Conservation (phyloP, 2,888 invertebrate species). For the Rosalia funebris region DNA sequence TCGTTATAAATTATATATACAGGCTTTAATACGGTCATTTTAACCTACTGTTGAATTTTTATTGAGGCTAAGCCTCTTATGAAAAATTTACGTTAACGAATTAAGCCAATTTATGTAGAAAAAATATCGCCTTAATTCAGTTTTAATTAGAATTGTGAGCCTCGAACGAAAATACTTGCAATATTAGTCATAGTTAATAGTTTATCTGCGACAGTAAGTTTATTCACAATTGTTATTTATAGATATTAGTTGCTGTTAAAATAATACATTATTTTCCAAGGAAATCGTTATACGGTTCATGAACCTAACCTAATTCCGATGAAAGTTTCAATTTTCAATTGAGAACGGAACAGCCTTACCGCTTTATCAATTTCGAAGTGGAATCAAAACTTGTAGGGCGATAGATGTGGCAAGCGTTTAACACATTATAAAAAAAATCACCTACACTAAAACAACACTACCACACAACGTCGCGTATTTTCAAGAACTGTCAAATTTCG, state of each 20-base stretch:
- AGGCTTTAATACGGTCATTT: no score
- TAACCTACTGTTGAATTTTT: no score
- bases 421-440: conserved; percentile 5
- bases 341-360: conserved; percentile 8
- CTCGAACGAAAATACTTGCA: background rate
- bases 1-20: no score
- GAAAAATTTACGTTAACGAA: no score
- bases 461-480: conserved; percentile 2
- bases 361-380: no score
- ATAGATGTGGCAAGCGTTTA: background rate
- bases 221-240: background rate
- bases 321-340: no score
- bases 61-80: no score
- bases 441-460: conserved; percentile 5
- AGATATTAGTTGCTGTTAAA: background rate
- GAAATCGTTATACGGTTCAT: conserved; percentile 24
- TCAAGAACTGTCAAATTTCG: conserved; percentile 22
- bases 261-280: conserved; percentile 7
- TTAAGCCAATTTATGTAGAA: no score
- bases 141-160: background rate
- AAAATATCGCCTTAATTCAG: background rate
- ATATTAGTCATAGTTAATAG: background rate
- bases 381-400: no score
- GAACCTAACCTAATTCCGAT: conserved; percentile 19
- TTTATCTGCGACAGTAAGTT: background rate